Evolutionary conservation across 64 coral and sea anemone genomes (phyloP).

Genomic region (Stylophora pistillata): DNA sequence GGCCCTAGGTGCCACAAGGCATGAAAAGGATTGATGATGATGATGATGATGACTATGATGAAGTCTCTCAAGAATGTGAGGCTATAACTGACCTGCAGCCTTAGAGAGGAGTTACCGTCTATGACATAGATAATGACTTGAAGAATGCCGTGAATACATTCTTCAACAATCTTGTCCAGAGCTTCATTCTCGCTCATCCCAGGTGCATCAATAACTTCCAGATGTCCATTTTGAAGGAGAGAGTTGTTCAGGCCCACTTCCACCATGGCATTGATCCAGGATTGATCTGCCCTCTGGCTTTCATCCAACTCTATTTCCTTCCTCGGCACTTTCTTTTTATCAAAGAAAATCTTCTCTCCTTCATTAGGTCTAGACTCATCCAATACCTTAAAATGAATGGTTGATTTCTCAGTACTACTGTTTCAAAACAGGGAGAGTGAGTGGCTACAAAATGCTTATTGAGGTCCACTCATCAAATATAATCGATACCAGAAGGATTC

Average conservation of each 20-base stretch:
- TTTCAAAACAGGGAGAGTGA: neutral
- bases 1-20: neutral
- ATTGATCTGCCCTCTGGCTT: slow-evolving; percentile 17
- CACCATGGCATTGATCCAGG: slow-evolving; percentile 48
- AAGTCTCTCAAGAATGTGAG: neutral
- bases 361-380: neutral
- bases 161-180: slow-evolving; percentile 57
- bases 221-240: slow-evolving; percentile 52
- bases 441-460: neutral
- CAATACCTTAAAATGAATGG: neutral
- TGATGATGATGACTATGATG: too few species aligned
- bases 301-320: slow-evolving; percentile 51
- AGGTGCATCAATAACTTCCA: slow-evolving; percentile 64
- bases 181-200: slow-evolving; percentile 67
- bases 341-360: slow-evolving; percentile 1
- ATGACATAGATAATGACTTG: slow-evolving; percentile 69
- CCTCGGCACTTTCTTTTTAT: slow-evolving; percentile 51
- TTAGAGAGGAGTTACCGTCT: slow-evolving; percentile 57
- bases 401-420: neutral
- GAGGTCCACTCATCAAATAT: too few species aligned
- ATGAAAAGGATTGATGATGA: too few species aligned
- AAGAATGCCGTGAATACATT: slow-evolving; percentile 47
- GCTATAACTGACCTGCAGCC: slow-evolving; percentile 41
- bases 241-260: slow-evolving; percentile 61
- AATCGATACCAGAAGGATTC: too few species aligned